Evolutionary conservation across 2,113 vertebrate genomes (phyloP), one percentile per base, ranked within the genome.

Genomic region (Ageneiosus marmoratus): DNA sequence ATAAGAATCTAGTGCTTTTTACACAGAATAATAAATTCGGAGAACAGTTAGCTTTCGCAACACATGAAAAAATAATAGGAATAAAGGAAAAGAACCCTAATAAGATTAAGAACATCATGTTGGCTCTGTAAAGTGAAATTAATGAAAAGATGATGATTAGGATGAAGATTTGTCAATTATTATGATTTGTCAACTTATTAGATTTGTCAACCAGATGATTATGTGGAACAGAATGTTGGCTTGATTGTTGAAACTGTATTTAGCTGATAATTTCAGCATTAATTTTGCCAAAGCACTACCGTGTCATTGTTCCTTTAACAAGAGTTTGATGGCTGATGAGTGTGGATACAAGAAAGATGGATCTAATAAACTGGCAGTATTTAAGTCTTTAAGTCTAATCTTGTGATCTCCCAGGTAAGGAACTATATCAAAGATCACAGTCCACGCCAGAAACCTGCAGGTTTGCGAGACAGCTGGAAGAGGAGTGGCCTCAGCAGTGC

Each of bases 361-460:
- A 22, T 37, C 18, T 67, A 37, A 9, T 63, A 20, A 18, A 37
- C 13, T 2, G 4, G 12, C 27, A 60, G 24, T n/a, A n/a, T n/a
- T 24, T 60, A 24, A n/a, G 32, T 37, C 8, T 69, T 44, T 70
- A 13, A 13, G 1, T 41, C 29, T 51, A 22, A 8, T 29, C 13
- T 24, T 80, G 10, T 78, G 69, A 51, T 56, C 2, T 15, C 18
- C n/a, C 83, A 99, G 98, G 98, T 99, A 83, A 95, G 98, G 77
- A 98, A 92, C 91, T 99, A 99, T 85, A 99, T 99, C 91, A 94
- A 96, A 85, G 97, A 99, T 48, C 98, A 99, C 0, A 91, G 95
- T 11, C 95, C 95, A 60, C 93, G 98, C 13, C 98, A 96, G 85
- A 93, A 97, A 0, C 93, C 96, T 27, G 92, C 95, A 24, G 92